Evolutionary conservation across 2,797 vertebrate species (phyloP).

Genomic region (Lepilemur septentrionalis): DNA sequence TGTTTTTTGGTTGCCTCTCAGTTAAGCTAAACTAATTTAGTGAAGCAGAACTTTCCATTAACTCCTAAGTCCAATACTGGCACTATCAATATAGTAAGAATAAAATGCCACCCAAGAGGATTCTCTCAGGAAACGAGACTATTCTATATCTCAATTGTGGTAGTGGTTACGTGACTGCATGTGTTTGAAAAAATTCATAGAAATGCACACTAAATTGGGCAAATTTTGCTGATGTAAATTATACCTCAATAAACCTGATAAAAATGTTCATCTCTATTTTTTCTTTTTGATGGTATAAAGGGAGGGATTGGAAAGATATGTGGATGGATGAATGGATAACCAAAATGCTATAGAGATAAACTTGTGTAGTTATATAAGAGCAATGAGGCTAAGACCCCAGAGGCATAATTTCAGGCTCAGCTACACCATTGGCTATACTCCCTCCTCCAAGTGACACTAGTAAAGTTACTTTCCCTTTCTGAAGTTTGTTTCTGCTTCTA

Average conservation of each 20-base stretch:
- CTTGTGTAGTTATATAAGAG: constrained; percentile 27
- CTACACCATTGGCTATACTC: background rate
- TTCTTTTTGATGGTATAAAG: background rate
- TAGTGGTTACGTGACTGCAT: background rate
- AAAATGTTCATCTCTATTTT: background rate
- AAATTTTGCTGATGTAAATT: constrained; percentile 32
- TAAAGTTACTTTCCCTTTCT: constrained; percentile 25
- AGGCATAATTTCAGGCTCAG: background rate
- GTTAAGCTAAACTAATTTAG: constrained; percentile 33
- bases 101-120: background rate
- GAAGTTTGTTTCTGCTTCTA: background rate
- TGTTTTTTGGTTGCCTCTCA: background rate
- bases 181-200: constrained; percentile 17
- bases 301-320: background rate
- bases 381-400: background rate
- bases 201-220: background rate
- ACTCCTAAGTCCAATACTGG: background rate
- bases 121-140: background rate
- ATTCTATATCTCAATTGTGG: background rate
- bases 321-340: background rate
- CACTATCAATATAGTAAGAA: constrained; percentile 4
- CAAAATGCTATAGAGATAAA: background rate
- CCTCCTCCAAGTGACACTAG: background rate
- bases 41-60: constrained; percentile 17
- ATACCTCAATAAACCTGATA: background rate